Evolutionary conservation across 2,113 vertebrate genomes (phyloP).

Genomic region (Ameiurus melas): DNA sequence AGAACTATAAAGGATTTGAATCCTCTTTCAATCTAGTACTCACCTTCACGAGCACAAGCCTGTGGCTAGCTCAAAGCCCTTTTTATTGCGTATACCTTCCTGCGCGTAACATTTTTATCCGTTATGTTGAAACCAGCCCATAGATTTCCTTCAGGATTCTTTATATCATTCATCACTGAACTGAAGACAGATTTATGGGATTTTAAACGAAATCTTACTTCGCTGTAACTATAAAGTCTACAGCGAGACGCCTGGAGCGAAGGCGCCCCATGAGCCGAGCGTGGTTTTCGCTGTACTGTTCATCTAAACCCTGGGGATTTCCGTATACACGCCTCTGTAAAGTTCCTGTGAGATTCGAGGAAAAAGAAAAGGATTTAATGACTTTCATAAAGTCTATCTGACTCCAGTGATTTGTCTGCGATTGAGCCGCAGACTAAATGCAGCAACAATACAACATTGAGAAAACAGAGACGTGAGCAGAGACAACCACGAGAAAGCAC

Average conservation of each 20-base stretch:
- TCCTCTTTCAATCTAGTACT: background rate
- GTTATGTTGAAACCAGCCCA: background rate
- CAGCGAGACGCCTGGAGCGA: background rate
- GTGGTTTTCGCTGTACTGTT: background rate
- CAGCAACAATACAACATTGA: background rate
- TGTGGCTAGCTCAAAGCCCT: background rate
- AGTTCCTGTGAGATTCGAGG: background rate
- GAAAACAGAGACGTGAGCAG: background rate
- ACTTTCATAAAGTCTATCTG: background rate
- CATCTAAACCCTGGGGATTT: background rate
- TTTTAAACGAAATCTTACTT: background rate
- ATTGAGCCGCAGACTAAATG: background rate
- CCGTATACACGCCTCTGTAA: background rate
- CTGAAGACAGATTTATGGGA: background rate
- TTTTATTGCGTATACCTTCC: background rate
- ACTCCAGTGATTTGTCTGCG: background rate
- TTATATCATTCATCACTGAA: background rate
- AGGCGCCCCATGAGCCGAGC: background rate
- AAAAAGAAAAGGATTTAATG: background rate
- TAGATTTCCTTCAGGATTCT: background rate
- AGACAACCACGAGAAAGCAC: background rate
- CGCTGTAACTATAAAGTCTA: background rate
- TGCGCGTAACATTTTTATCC: background rate
- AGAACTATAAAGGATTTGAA: background rate
- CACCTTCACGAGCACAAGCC: background rate